Evolutionary conservation across 1,140 invertebrate species (phyloP), one percentile per base, ranked within the genome.

Genomic region (Cydia strobilella): DNA sequence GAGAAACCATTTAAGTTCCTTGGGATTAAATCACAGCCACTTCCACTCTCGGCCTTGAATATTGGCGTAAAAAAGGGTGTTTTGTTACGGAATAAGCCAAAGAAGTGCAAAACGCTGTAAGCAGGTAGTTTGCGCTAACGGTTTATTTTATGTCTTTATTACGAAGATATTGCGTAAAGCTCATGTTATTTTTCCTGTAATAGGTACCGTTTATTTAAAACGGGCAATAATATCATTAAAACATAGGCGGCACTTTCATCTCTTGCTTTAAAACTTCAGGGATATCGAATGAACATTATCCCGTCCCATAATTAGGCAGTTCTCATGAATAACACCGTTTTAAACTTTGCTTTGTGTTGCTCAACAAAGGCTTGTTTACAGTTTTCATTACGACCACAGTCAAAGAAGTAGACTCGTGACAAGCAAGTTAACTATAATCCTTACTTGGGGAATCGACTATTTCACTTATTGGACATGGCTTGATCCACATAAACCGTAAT

Each of bases 1-100:
- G 74, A 75, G 84, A 89, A 89, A 66, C 84, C 86, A 73, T 85
- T 80, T 63, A 81, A 82, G 75, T 77, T 78, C 74, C 75, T 78
- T 74, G 76, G 83, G 80, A 83, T 83, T 73, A 85, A 83, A 82
- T 85, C 82, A 74, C 74, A 74, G 84, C 85, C 82, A 83, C 84
- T 88, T 89, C 87, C 85, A 83, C 73, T 77, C 31, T 69, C 75
- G 76, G 73, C 80, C 80, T 82, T 89, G 80, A 81, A 85, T 82
- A 80, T 79, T 79, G 77, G 73, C 75, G 75, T 48, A 73, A 73
- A 78, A 85, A 83, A 85, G 80, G 72, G 75, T 83, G 79, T 88
- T 72, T 72, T 72, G 48, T 88, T 87, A 79, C 87, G 51, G 81
- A 76, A 89, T 39, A 69, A 87, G 86, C 85, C 87, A 80, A 80